Base-by-base conservation (phyloP, 2,797 vertebrate genomes). In the Myioborus melanocephalus region DNA sequence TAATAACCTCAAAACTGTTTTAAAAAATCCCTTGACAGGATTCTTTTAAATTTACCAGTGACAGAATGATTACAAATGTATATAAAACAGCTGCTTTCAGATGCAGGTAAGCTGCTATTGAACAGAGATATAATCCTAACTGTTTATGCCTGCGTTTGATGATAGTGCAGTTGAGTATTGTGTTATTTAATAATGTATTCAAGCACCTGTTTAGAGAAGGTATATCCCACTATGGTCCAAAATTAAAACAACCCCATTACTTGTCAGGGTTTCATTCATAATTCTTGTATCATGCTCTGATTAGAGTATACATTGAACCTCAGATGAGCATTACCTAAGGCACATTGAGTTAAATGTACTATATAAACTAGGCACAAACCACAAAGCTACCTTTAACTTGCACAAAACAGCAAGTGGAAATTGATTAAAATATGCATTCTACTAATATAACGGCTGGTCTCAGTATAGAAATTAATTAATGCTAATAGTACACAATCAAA, bases 391-490 rank as follows among this genome's bases (percentile, higher is more conserved):
- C 93, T 96, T 95, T 91, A 89, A 93, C 81, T 93, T 78, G 70
- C 87, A 43, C 81, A 44, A 95, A 97, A 92, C 93, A 90, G 91
- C 90, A 86, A 92, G 49, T 69, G 95, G 89, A 94, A 97, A 97
- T 96, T 97, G 97, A 98, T 98, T 98, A 98, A 98, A 98, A 97
- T 96, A 92, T 93, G 95, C 95, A 84, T 97, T 97, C 70, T 59
- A 69, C 93, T 97, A 94, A 96, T 96, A 97, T 96, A 96, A 96
- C 2, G 49, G 95, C 95, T 96, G 93, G 92, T 97, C 97, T 97
- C 96, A 80, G 94, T 95, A 97, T 97, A 96, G 96, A 98, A 97
- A 97, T 98, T 98, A 98, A 98, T 98, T 98, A 97, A 98, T 97
- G 96, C 83, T 97, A 97, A 98, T 97, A 97, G 97, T 97, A 96